Evolutionary conservation across 2,113 vertebrate genomes (phyloP).

Genomic region (Erinaceus europaeus): DNA sequence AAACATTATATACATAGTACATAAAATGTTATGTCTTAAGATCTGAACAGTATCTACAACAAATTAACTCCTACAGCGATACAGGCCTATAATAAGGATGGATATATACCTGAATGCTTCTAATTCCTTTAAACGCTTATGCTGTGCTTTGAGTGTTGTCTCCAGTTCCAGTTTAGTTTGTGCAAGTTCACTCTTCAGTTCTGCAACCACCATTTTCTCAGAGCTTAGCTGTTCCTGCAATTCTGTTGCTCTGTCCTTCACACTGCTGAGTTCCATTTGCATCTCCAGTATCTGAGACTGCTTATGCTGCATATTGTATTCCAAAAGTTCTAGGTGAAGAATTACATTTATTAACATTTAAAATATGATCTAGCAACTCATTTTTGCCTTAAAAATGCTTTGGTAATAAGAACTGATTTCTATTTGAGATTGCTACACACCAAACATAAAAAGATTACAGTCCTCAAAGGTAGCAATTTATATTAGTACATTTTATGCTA

Average conservation of each 20-base stretch:
- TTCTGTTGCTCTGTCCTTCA: constrained; percentile 77
- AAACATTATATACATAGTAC: background rate
- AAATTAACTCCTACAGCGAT: background rate
- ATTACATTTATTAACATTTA: background rate
- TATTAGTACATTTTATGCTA: background rate
- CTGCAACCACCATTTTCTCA: constrained; percentile 82
- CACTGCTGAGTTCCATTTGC: constrained; percentile 79
- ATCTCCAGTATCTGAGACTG: constrained; percentile 81
- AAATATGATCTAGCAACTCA: background rate
- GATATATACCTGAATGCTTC: constrained; percentile 89
- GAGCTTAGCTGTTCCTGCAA: constrained; percentile 83
- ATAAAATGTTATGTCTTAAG: background rate
- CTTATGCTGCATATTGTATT: constrained; percentile 79
- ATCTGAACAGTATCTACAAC: background rate
- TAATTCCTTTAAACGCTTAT: constrained; percentile 92
- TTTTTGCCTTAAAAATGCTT: constrained; percentile 1
- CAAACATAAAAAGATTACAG: background rate
- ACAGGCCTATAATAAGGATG: background rate
- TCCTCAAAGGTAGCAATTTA: background rate
- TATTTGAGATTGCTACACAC: background rate
- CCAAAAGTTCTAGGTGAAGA: constrained; percentile 74
- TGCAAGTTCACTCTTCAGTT: constrained; percentile 90
- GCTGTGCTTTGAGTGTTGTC: constrained; percentile 90
- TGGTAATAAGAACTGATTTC: background rate
- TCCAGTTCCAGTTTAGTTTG: constrained; percentile 93